Evolutionary conservation across 2,888 invertebrate species (phyloP), one percentile per base, ranked within the genome.

Genomic region (Eulithis prunata): DNA sequence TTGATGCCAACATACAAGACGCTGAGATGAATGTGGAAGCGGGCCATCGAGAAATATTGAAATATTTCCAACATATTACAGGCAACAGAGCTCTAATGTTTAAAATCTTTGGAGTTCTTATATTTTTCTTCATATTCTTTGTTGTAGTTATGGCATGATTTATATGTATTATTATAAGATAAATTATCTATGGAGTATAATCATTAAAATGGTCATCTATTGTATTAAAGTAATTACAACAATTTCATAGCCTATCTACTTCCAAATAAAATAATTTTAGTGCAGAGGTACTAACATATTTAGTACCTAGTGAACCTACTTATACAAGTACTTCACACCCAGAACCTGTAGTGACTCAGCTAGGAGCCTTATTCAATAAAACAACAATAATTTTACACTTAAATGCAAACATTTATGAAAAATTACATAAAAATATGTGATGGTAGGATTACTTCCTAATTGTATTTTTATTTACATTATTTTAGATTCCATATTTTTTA

Each of bases 71-170:
- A 88, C 97, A 97, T 63, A 97, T 99, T 46, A 97, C 99, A 13
- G 98, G 98, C 71, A 99, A 99, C 93, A 95, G 99, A 78, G 99
- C 99, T 96, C 94, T 99, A 43, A 99, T 99, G 99, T 97, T 99
- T 78, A 99, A 99, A 94, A 96, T 99, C 75, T 99, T 99, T 93
- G 99, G 97, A 61, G 98, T 99, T 70, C 94, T 99, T 62, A 98
- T 99, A 94, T 97, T 99, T 85, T 99, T 99, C 95, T 99, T 99
- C 88, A 97, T 99, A 90, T 98, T 99, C 88, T 99, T 99, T 94
- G 97, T 99, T 85, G 96, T 99, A 76, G 99, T 99, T 91, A 94
- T 99, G 94, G 97, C 98, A 80, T 96, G 94, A 85, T 64, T 45
- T 61, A 57, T 49, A 49, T 60, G 21, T 21, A 21, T 21, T 21